Conservation (phyloP, 1,140 invertebrate species). For the Trachymyrmex cornetzi region DNA sequence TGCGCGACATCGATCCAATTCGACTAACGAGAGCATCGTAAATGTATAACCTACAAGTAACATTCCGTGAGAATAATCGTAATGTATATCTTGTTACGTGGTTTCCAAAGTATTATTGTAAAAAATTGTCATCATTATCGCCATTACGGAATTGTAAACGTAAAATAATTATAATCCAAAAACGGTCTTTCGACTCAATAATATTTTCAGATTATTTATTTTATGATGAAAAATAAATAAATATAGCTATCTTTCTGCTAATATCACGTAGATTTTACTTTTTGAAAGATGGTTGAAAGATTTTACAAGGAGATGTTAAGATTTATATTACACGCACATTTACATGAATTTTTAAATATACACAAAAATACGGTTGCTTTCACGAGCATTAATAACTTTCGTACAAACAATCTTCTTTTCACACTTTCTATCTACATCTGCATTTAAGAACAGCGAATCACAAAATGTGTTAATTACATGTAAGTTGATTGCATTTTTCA, state of each 20-base stretch:
- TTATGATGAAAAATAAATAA: background rate
- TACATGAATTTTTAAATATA: background rate
- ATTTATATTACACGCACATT: background rate
- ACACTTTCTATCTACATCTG: slow-evolving; percentile 33
- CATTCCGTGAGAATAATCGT: slow-evolving; percentile 29
- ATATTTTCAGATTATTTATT: background rate
- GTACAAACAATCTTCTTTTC: slow-evolving; percentile 36
- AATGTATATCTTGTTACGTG: slow-evolving; percentile 10
- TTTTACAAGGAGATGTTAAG: background rate
- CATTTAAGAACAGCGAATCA: slow-evolving; percentile 21
- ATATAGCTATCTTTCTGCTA: background rate
- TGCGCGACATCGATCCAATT: slow-evolving; percentile 14
- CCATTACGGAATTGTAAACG: background rate
- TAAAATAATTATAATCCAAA: background rate
- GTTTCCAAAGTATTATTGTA: slow-evolving; percentile 11
- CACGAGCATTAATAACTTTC: slow-evolving; percentile 22
- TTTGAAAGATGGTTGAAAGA: no score
- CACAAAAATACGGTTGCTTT: background rate
- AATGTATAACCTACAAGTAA: background rate
- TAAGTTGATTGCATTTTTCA: slow-evolving; percentile 26
- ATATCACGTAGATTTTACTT: background rate
- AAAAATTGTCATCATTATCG: slow-evolving; percentile 6
- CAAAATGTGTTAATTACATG: slow-evolving; percentile 32
- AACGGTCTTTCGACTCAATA: background rate
- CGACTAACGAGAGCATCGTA: slow-evolving; percentile 25